A percentile compares a stretch with the other conserved stretches of the same genome.
phyloP scores from a whole-genome alignment of 2,888 invertebrate species.

The Incurvaria masculella region DNA sequence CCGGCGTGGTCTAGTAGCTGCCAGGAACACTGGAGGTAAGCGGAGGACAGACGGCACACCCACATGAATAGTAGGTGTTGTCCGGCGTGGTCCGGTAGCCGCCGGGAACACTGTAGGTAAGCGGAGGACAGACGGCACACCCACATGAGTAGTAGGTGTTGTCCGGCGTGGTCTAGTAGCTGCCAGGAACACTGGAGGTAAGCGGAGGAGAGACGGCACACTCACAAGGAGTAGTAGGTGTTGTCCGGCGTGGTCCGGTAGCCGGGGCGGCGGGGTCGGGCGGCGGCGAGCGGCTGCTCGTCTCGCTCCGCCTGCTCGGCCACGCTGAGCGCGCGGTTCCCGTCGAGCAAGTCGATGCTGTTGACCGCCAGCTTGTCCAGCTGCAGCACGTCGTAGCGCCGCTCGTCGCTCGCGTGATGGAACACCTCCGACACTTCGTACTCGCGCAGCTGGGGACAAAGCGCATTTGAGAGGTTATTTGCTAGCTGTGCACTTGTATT shows the following conservation, averaged over 20 bases:
- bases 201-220: slow-evolving; percentile 14
- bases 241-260: slow-evolving; percentile 46
- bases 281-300: slow-evolving; percentile 51
- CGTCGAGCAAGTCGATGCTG: slow-evolving; percentile 60
- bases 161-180: slow-evolving; percentile 43
- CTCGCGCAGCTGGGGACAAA: slow-evolving; percentile 84
- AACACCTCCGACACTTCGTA: slow-evolving; percentile 86
- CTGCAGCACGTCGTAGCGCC: slow-evolving; percentile 68
- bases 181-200: too few relatives aligned
- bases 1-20: too few relatives aligned
- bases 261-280: slow-evolving; percentile 43
- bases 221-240: slow-evolving; percentile 48
- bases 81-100: too few relatives aligned
- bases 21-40: too few relatives aligned
- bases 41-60: too few relatives aligned
- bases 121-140: too few relatives aligned
- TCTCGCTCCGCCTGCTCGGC: slow-evolving; percentile 78
- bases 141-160: too few relatives aligned
- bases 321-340: slow-evolving; percentile 69
- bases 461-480: too few relatives aligned
- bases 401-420: slow-evolving; percentile 77
- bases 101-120: too few relatives aligned
- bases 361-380: slow-evolving; percentile 58
- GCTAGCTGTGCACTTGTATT: too few relatives aligned
- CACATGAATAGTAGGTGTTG: too few relatives aligned